Percentiles rank a stretch among this genome's conserved stretches.
Conservation (phyloP, 2,797 vertebrate species). For the Pangasius larnaudii region DNA sequence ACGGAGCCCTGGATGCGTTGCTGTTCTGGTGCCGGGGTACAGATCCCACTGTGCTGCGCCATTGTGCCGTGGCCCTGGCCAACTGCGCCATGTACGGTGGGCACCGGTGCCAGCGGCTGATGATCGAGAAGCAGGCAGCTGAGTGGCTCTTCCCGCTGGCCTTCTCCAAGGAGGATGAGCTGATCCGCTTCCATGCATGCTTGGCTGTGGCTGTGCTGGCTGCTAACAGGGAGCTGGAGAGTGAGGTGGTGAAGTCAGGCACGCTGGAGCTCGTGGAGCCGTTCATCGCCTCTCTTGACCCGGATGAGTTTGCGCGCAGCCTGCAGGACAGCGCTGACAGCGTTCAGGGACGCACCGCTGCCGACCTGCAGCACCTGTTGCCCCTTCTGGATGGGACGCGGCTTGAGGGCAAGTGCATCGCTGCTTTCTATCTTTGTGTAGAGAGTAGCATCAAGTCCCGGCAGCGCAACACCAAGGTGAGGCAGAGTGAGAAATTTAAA, state of each 20-base stretch:
- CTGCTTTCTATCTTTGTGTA: conserved; percentile 91
- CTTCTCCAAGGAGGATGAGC: conserved; percentile 92
- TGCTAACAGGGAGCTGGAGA: conserved; percentile 93
- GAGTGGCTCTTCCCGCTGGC: conserved; percentile 98
- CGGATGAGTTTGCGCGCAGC: conserved; percentile 84
- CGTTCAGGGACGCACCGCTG: conserved; percentile 87
- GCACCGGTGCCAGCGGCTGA: conserved; percentile 89
- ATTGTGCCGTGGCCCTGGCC: conserved; percentile 91
- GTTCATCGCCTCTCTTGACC: conserved; percentile 91
- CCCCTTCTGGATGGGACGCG: conserved; percentile 89
- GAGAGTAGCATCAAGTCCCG: conserved; percentile 92
- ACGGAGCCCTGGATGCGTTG: conserved; percentile 89
- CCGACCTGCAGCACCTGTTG: conserved; percentile 90
- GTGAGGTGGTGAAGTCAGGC: conserved; percentile 93
- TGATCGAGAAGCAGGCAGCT: conserved; percentile 92
- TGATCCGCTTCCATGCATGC: conserved; percentile 91
- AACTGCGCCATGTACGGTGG: conserved; percentile 97
- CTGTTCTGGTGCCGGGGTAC: conserved; percentile 96
- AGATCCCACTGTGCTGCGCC: conserved; percentile 86
- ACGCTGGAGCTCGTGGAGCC: conserved; percentile 96
- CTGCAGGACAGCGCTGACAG: conserved; percentile 87
- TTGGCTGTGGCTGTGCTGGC: conserved; percentile 90
- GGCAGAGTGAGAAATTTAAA: not conserved
- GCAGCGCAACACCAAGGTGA: conserved; percentile 93
- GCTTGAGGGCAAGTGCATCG: conserved; percentile 93